Percentiles rank a stretch among this genome's conserved stretches.
phyloP scores from a whole-genome alignment of 2,888 invertebrate species.

The Andrena bicolor region DNA sequence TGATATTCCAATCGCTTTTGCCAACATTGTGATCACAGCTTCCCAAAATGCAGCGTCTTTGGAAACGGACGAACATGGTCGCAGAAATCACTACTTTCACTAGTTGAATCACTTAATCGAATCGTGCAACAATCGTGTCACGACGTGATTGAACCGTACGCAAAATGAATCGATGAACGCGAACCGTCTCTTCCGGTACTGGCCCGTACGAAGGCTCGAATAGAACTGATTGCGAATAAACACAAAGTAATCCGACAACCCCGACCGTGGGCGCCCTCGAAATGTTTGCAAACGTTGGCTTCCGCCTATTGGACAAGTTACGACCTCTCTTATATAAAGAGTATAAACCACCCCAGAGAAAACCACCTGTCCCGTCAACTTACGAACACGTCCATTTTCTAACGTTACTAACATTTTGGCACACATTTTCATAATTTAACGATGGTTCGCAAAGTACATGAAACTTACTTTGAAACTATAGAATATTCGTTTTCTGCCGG shows the following conservation, averaged over 20 bases:
- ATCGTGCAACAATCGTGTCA: slow-evolving; percentile 15
- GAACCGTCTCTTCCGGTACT: not conserved
- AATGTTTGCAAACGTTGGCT: not conserved
- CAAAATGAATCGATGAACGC: slow-evolving; percentile 8
- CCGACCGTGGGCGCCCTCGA: not conserved
- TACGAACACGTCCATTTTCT: too few relatives aligned
- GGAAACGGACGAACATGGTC: too few relatives aligned
- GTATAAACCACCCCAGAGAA: too few relatives aligned
- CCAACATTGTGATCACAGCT: too few relatives aligned
- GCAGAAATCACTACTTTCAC: slow-evolving; percentile 5
- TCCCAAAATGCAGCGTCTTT: not conserved
- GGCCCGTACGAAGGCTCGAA: not conserved
- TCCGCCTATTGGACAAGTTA: not conserved
- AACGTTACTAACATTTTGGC: too few relatives aligned
- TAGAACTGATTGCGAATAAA: slow-evolving; percentile 21
- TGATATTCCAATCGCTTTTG: too few relatives aligned
- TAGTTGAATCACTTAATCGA: slow-evolving; percentile 33
- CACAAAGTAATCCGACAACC: slow-evolving; percentile 14
- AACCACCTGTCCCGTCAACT: too few relatives aligned
- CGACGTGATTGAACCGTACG: slow-evolving; percentile 10
- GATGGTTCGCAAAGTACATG: too few relatives aligned
- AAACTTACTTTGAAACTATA: too few relatives aligned
- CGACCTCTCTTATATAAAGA: too few relatives aligned
- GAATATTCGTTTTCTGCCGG: too few relatives aligned
- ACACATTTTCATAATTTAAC: too few relatives aligned